A percentile compares a stretch with the other conserved stretches of the same genome.
Evolutionary conservation across 2,797 vertebrate species (phyloP).

Genomic region (Aeoliscus strigatus): DNA sequence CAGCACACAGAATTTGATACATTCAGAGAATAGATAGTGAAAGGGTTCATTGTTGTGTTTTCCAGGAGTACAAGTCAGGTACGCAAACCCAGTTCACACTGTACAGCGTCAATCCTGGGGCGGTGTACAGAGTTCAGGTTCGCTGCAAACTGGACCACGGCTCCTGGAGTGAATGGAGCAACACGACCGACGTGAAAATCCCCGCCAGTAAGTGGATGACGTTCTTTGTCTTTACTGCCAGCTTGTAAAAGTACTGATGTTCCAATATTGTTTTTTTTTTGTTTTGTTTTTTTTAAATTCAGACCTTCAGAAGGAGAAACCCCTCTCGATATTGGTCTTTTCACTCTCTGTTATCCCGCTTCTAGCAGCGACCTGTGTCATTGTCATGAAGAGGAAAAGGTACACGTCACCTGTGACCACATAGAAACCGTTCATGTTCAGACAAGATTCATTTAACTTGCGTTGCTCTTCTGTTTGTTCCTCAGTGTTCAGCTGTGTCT

Average conservation of each 20-base stretch:
- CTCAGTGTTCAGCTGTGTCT: slow-evolving; percentile 79
- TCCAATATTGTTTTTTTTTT: background rate
- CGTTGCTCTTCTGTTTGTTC: slow-evolving; percentile 17
- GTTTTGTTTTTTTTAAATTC: slow-evolving; percentile 17
- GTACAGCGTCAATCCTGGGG: slow-evolving; percentile 72
- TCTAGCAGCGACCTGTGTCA: slow-evolving; percentile 67
- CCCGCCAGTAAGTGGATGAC: slow-evolving; percentile 74
- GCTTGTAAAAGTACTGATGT: background rate
- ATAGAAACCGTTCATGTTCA: background rate
- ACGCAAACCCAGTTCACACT: slow-evolving; percentile 73
- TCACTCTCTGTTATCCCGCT: slow-evolving; percentile 69
- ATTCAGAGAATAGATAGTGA: background rate
- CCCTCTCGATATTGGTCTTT: slow-evolving; percentile 74
- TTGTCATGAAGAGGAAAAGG: slow-evolving; percentile 78
- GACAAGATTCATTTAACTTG: background rate
- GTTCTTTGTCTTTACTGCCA: background rate
- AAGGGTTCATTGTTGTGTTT: too few relatives aligned
- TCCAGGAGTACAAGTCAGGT: slow-evolving; percentile 69
- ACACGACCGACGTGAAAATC: slow-evolving; percentile 51
- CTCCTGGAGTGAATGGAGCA: slow-evolving; percentile 85
- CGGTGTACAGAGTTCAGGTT: slow-evolving; percentile 76
- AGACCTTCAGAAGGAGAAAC: slow-evolving; percentile 72
- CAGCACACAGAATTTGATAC: too few relatives aligned
- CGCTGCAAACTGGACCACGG: slow-evolving; percentile 81
- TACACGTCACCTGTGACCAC: slow-evolving; percentile 34